phyloP scores from a whole-genome alignment of 2,888 invertebrate species.

The Philonicus albiceps region DNA sequence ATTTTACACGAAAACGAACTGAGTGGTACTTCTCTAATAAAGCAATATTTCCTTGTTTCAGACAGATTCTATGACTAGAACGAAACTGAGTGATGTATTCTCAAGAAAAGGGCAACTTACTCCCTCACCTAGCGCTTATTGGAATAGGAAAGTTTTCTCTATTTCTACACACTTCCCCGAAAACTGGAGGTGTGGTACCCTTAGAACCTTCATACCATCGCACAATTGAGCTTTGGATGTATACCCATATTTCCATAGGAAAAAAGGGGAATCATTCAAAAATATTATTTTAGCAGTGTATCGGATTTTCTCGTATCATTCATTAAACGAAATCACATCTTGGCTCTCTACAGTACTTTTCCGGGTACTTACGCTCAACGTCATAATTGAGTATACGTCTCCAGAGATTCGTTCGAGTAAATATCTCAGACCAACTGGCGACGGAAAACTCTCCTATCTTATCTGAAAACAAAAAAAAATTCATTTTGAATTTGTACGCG shows the following conservation, averaged over 20 bases:
- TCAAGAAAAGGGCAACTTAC: not conserved
- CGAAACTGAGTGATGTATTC: not conserved
- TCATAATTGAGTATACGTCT: conserved; percentile 22
- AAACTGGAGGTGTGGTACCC: not conserved
- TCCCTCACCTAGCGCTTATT: not conserved
- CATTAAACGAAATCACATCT: not conserved
- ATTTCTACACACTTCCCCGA: not conserved
- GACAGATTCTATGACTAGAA: not conserved
- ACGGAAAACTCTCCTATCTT: not conserved
- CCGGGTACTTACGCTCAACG: not conserved
- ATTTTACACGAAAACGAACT: not conserved
- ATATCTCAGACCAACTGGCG: not conserved
- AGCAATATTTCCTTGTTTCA: not conserved
- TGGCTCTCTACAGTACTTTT: not conserved
- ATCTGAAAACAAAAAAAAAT: not conserved
- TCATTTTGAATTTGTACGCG: not conserved
- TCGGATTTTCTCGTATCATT: not conserved
- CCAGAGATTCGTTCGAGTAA: not conserved
- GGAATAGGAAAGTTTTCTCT: not conserved
- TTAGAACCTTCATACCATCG: not conserved
- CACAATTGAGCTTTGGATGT: not conserved
- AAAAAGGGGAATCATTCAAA: not conserved
- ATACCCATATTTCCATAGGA: not conserved
- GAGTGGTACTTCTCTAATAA: not conserved
- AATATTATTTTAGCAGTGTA: not conserved